Conservation (phyloP, 1,140 invertebrate genomes). For the Pantala flavescens region DNA sequence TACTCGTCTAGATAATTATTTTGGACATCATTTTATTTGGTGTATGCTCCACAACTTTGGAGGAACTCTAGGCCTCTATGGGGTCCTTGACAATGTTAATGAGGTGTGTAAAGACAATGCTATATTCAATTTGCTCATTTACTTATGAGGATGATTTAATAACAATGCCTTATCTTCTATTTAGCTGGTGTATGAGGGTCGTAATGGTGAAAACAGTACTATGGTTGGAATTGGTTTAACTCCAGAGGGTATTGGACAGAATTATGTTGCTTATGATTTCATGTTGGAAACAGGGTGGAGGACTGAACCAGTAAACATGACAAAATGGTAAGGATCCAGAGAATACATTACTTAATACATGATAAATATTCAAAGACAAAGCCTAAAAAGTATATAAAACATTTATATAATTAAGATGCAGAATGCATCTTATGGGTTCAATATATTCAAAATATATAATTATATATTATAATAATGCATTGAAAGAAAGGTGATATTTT, state of each 20-base stretch:
- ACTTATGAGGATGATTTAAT: background rate
- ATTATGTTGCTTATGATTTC: constrained; percentile 84
- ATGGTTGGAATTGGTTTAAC: constrained; percentile 78
- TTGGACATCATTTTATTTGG: constrained; percentile 90
- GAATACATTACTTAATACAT: background rate
- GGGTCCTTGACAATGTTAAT: constrained; percentile 63
- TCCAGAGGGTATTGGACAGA: constrained; percentile 88
- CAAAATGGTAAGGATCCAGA: constrained; percentile 46
- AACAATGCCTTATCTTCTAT: background rate
- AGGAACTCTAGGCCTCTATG: constrained; percentile 80
- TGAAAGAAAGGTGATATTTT: too few relatives aligned
- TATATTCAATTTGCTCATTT: background rate
- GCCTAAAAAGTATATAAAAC: too few relatives aligned
- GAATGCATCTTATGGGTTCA: too few relatives aligned
- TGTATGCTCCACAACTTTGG: constrained; percentile 95
- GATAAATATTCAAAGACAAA: too few relatives aligned
- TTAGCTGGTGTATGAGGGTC: constrained; percentile 53
- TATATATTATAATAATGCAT: too few relatives aligned
- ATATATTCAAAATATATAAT: too few relatives aligned
- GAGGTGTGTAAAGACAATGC: constrained; percentile 34
- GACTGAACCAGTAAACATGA: constrained; percentile 47
- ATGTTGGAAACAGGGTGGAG: constrained; percentile 74
- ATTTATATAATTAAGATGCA: too few relatives aligned
- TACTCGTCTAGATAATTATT: constrained; percentile 63
- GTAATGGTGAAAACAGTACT: constrained; percentile 52